phyloP scores from a whole-genome alignment of 2,113 vertebrate species.

The Procavia capensis region DNA sequence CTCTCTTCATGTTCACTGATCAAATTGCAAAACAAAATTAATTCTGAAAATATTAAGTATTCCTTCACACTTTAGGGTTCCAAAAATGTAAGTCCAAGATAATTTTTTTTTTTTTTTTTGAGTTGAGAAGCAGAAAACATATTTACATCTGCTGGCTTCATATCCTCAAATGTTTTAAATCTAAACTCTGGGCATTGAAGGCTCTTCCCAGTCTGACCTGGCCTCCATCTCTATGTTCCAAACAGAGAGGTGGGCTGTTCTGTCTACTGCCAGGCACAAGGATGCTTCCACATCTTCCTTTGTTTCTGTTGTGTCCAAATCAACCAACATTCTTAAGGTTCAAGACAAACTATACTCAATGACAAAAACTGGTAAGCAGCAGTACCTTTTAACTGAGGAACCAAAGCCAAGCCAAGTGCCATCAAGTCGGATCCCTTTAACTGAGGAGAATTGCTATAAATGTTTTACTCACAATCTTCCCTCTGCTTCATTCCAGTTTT shows the following conservation, averaged over 20 bases:
- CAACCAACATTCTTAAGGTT: background rate
- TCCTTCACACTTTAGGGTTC: background rate
- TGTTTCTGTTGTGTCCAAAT: background rate
- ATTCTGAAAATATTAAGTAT: background rate
- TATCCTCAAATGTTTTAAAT: background rate
- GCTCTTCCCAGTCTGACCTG: background rate
- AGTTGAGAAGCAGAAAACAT: background rate
- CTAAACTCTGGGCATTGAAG: background rate
- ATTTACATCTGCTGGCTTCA: background rate
- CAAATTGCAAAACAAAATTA: constrained; percentile 23
- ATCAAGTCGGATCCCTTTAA: too few species aligned
- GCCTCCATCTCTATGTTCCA: background rate
- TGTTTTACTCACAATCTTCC: background rate
- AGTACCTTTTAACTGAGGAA: background rate
- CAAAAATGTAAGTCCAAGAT: background rate
- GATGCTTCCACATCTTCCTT: background rate
- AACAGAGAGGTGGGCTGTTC: too few species aligned
- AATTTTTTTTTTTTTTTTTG: background rate
- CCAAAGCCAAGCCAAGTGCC: too few species aligned
- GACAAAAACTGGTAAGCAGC: fast-evolving
- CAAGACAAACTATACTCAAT: background rate
- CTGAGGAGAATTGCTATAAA: background rate
- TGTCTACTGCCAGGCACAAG: background rate
- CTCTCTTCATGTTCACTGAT: background rate
- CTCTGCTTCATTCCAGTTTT: background rate